Evolutionary conservation across 2,113 vertebrate species (phyloP).

Genomic region (Gnathonemus echidnorhynchus): DNA sequence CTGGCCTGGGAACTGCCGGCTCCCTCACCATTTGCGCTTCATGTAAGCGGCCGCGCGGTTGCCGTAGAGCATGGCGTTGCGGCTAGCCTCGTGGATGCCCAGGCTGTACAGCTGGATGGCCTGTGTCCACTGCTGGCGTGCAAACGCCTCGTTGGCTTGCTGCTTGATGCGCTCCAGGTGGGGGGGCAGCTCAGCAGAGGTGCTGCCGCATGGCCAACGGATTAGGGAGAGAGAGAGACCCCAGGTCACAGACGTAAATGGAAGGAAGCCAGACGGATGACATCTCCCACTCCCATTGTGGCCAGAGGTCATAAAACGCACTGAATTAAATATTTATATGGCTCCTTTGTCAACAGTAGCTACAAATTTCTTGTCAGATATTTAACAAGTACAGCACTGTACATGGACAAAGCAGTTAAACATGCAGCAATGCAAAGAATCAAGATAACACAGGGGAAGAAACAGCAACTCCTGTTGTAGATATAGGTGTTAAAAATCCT

Average conservation of each 20-base stretch:
- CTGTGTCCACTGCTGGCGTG: slow-evolving; percentile 93
- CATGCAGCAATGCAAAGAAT: background rate
- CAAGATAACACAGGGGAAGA: background rate
- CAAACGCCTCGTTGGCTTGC: slow-evolving; percentile 94
- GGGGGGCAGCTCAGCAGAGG: slow-evolving; percentile 78
- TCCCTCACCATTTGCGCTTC: slow-evolving; percentile 92
- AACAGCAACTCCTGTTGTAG: background rate
- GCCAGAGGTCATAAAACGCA: background rate
- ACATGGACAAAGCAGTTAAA: background rate
- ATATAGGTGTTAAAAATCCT: background rate
- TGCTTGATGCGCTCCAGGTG: slow-evolving; percentile 88
- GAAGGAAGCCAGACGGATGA: background rate
- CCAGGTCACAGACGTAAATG: background rate
- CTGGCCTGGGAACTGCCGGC: background rate
- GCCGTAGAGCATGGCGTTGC: slow-evolving; percentile 90
- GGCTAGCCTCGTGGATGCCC: slow-evolving; percentile 78
- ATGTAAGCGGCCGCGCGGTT: slow-evolving; percentile 97
- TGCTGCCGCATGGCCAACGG: slow-evolving; percentile 40
- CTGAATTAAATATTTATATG: background rate
- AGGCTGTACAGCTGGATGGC: slow-evolving; percentile 97
- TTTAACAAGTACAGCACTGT: background rate
- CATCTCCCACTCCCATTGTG: background rate
- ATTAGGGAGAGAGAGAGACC: background rate
- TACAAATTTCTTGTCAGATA: background rate
- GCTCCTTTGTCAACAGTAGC: background rate